A percentile compares a stretch with the other conserved stretches of the same genome.
Evolutionary conservation across 2,797 vertebrate genomes (phyloP).

Genomic region (Rhynchonycteris naso): DNA sequence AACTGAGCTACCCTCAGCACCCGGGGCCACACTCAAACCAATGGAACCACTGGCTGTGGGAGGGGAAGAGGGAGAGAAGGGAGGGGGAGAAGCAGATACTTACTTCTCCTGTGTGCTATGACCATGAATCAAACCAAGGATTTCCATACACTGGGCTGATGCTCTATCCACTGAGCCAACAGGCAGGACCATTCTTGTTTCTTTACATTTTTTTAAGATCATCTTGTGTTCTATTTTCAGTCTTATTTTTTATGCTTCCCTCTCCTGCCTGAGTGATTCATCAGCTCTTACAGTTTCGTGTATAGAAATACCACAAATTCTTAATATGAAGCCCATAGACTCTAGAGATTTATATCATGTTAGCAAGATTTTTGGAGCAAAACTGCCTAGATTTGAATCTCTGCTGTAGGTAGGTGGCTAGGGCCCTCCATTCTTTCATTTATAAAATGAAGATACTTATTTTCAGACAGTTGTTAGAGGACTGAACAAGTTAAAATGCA

Average conservation of each 20-base stretch:
- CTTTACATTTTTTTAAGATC: neutral
- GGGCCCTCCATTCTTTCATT: neutral
- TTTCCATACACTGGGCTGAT: no score
- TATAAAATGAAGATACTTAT: neutral
- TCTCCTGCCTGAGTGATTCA: neutral
- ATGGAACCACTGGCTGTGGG: no score
- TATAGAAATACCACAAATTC: neutral
- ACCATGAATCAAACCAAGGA: no score
- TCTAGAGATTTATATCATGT: neutral
- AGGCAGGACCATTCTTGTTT: neutral
- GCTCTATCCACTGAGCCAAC: no score
- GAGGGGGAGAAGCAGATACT: no score
- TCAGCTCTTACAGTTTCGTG: neutral
- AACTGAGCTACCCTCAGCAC: no score
- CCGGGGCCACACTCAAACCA: no score
- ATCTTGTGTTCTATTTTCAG: neutral
- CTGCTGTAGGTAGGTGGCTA: neutral
- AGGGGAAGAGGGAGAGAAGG: no score
- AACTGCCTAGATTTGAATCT: no score
- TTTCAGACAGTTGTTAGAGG: neutral
- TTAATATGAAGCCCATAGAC: neutral
- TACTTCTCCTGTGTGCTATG: no score
- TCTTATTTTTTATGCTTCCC: neutral
- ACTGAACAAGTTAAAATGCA: neutral
- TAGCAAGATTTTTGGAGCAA: neutral